Evolutionary conservation across 2,113 vertebrate genomes (phyloP).

Genomic region (Lanius ludovicianus): DNA sequence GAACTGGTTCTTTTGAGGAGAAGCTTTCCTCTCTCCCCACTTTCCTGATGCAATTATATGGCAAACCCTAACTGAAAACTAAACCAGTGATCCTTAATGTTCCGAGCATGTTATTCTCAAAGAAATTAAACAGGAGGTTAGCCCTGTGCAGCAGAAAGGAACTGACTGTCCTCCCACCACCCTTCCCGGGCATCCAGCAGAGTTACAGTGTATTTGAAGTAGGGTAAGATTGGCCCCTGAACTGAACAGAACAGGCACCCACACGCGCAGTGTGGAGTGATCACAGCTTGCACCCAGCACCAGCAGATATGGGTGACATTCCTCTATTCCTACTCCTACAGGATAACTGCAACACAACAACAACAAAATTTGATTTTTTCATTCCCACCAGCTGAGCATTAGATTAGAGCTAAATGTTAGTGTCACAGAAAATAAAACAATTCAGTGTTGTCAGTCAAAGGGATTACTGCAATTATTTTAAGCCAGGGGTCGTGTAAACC

Average conservation of each 20-base stretch:
- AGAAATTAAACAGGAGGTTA: background rate
- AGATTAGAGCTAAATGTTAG: background rate
- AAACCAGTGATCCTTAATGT: background rate
- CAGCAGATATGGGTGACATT: background rate
- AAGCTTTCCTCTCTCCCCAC: background rate
- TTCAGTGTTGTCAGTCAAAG: background rate
- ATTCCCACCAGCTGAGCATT: background rate
- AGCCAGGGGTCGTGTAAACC: background rate
- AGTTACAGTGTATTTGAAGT: background rate
- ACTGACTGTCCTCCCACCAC: background rate
- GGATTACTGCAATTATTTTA: constrained; percentile 36
- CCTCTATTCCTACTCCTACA: constrained; percentile 22
- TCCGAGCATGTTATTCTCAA: background rate
- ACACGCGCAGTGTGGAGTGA: accelerated
- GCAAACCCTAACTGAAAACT: background rate
- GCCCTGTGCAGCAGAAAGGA: background rate
- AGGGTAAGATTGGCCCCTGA: background rate
- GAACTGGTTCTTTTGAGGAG: background rate
- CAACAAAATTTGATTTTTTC: background rate
- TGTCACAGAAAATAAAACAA: background rate
- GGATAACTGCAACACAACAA: background rate
- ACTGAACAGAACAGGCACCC: background rate
- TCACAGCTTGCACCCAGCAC: background rate
- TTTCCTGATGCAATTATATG: background rate
- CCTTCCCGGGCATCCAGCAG: background rate